phyloP scores from a whole-genome alignment of 2,797 vertebrate genomes.

The Poeciliopsis presidionis region DNA sequence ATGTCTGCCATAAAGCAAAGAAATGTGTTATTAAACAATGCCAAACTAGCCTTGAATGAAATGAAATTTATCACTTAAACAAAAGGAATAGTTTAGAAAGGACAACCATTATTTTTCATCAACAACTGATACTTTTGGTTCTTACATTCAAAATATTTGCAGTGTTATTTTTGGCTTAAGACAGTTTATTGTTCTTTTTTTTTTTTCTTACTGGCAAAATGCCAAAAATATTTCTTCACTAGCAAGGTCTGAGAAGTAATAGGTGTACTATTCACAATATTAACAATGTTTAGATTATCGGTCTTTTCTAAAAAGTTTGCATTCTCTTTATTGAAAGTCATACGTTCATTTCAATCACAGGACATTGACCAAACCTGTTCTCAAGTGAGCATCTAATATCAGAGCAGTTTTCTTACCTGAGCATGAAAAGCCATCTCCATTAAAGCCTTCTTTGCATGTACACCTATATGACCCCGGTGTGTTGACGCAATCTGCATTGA shows the following conservation, averaged over 20 bases:
- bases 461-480: conserved; percentile 91
- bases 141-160: background rate
- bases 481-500: conserved; percentile 89
- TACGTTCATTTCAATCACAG: background rate
- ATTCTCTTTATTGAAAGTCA: background rate
- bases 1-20: conserved; percentile 80
- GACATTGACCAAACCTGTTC: background rate
- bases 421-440: conserved; percentile 90
- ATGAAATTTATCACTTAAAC: background rate
- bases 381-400: background rate
- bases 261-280: too few relatives aligned
- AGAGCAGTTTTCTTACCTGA: conserved; percentile 76
- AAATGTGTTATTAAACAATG: background rate
- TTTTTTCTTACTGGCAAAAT: background rate
- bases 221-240: background rate
- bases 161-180: background rate
- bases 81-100: background rate
- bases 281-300: background rate
- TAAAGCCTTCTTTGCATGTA: conserved; percentile 88
- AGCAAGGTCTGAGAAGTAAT: background rate
- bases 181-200: background rate
- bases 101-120: background rate
- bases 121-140: background rate
- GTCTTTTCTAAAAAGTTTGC: background rate
- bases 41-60: background rate